Evolutionary conservation across 2,888 invertebrate genomes (phyloP), one percentile per base, ranked within the genome.

Genomic region (Azorinus chamasolen): DNA sequence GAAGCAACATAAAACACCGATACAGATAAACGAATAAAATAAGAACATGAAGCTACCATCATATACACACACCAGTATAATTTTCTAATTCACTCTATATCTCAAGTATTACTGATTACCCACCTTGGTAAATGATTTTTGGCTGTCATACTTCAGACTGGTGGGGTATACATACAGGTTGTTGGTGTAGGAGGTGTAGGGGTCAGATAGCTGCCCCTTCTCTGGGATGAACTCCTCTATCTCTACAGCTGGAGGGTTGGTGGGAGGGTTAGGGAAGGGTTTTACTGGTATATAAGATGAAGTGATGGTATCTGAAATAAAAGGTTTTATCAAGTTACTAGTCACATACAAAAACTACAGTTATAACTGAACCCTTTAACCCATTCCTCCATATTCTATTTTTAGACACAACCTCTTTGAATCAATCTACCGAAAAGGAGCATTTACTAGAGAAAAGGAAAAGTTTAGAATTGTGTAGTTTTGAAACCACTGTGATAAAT

Each of bases 161-260:
- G 96, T 94, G 0, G 99, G 99, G 91, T 98, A 97, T 18, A 99
- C 96, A 93, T 97, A 99, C 45, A 99, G 94, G 92, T 98, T 96
- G 93, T 99, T 99, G 27, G 96, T 94, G 93, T 96, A 98, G 24
- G 95, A 95, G 2, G 96, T 96, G 90, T 96, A 96, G 0, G 98
- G 97, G 95, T 96, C 57, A 89, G 88, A 79, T 79, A 87, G 83
- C 63, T 85, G 82, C 0, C 88, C 91, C 46, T 85, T 88, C 53
- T 92, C 90, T 20, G 92, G 91, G 3, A 93, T 91, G 87, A 98
- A 96, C 88, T 97, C 96, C n/a, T 96, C 95, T 65, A 98, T 94
- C 93, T 98, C 98, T 71, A 97, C 90, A 0, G 97, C 96, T 10
- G 97, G 95, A 46, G 96, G 95, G 75, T 94, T 94, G 25, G 95